A percentile compares a stretch with the other conserved stretches of the same genome.
These are phyloP conservation scores for Falcunculus frontatus DNA, from an alignment of 2,113 vertebrate genomes.

Conservation along the genomic window DNA sequence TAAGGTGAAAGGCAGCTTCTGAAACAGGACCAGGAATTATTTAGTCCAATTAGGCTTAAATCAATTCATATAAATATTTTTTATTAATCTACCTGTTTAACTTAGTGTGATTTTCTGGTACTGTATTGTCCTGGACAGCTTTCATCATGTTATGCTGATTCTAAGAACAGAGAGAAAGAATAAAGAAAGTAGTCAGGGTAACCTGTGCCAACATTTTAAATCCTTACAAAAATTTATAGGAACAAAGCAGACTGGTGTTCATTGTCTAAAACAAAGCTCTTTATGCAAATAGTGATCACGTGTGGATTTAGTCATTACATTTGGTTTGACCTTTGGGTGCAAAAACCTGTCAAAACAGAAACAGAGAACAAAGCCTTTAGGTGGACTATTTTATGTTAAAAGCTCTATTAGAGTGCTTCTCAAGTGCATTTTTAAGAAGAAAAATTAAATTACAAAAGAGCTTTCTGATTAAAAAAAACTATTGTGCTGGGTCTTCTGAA, in stretches of 20 bases:
- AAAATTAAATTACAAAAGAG: background rate
- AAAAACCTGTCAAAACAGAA: background rate
- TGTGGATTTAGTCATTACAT: background rate
- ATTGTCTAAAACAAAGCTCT: background rate
- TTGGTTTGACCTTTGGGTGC: background rate
- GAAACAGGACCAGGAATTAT: background rate
- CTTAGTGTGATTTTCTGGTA: background rate
- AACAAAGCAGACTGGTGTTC: background rate
- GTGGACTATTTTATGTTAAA: background rate
- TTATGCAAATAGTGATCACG: background rate
- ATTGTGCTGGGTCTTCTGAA: background rate
- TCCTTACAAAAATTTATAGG: background rate
- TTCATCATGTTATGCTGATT: background rate
- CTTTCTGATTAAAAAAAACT: background rate
- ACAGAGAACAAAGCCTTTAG: background rate
- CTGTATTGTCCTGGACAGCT: background rate
- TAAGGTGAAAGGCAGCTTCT: background rate
- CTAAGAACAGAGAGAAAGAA: background rate
- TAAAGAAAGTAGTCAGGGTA: background rate
- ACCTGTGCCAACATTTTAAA: background rate
- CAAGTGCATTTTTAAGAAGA: background rate
- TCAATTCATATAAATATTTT: background rate
- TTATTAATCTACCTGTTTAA: background rate
- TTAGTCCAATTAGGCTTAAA: background rate
- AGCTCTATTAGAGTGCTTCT: background rate